A percentile compares a stretch with the other conserved stretches of the same genome.
These are phyloP conservation scores for Perccottus glenii DNA, from an alignment of 2,113 vertebrate genomes.

Conservation along the genomic window DNA sequence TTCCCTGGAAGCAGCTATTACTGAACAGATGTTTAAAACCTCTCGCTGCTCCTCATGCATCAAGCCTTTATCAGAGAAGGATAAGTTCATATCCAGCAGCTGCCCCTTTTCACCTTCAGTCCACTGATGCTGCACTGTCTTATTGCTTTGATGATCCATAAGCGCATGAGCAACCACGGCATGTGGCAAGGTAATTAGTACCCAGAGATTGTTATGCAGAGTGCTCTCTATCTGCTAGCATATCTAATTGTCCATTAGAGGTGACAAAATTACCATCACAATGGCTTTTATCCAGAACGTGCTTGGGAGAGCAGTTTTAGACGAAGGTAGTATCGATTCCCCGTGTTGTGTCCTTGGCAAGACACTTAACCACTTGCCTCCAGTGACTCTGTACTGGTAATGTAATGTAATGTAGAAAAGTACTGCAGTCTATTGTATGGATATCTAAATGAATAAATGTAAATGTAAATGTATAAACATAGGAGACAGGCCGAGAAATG, in stretches of 20 bases:
- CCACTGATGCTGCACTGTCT: constrained; percentile 22
- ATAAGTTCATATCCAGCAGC: constrained; percentile 51
- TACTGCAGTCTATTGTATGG: too few relatives aligned
- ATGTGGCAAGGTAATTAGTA: constrained; percentile 63
- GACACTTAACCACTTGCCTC: too few relatives aligned
- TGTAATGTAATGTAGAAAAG: too few relatives aligned
- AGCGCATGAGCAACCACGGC: constrained; percentile 38
- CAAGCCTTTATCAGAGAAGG: constrained; percentile 47
- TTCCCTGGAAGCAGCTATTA: constrained; percentile 20
- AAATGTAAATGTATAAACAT: too few relatives aligned
- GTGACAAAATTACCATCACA: constrained; percentile 74
- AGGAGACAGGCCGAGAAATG: too few relatives aligned
- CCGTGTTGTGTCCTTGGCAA: too few relatives aligned
- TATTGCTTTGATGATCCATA: constrained; percentile 50
- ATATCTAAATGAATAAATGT: too few relatives aligned
- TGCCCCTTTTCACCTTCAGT: constrained; percentile 57
- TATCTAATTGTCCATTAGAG: constrained; percentile 78
- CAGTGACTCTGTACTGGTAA: too few relatives aligned
- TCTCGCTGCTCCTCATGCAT: constrained; percentile 37
- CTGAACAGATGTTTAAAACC: constrained; percentile 34
- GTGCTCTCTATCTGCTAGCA: constrained; percentile 61
- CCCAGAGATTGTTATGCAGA: constrained; percentile 56
- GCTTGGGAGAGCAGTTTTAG: constrained; percentile 51
- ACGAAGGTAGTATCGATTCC: too few relatives aligned
- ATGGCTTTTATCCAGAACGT: constrained; percentile 57